phyloP scores from a whole-genome alignment of 2,797 vertebrate species.

The Leptoclinus maculatus region DNA sequence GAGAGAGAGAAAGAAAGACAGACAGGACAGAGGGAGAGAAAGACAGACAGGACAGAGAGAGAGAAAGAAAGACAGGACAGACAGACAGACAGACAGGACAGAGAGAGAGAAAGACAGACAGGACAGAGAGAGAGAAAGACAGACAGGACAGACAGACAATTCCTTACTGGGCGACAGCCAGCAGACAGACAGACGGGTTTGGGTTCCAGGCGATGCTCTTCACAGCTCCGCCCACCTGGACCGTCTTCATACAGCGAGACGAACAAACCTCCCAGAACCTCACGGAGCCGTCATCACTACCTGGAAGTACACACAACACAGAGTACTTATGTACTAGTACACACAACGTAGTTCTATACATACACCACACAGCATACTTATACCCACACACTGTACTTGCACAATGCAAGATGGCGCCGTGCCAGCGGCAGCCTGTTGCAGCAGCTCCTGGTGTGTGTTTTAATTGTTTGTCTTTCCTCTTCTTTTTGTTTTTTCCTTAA shows the following conservation, averaged over 20 bases:
- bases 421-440: no score
- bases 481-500: no score
- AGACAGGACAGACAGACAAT: background rate
- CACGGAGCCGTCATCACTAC: conserved; percentile 89
- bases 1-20: no score
- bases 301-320: conserved; percentile 68
- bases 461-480: no score
- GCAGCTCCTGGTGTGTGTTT: no score
- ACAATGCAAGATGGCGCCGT: no score
- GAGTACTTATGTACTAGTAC: background rate
- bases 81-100: no score
- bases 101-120: no score
- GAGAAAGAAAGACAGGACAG: no score
- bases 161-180: conserved; percentile 88
- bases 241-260: conserved; percentile 87
- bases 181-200: conserved; percentile 85
- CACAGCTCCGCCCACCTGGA: conserved; percentile 86
- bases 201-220: conserved; percentile 92
- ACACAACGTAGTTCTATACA: background rate
- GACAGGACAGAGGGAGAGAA: no score
- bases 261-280: conserved; percentile 93
- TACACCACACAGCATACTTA: background rate
- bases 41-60: no score
- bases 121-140: no score
- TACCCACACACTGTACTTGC: background rate